Conservation (phyloP, 92 coral and sea anemone genomes). For the Phenganax marumi region DNA sequence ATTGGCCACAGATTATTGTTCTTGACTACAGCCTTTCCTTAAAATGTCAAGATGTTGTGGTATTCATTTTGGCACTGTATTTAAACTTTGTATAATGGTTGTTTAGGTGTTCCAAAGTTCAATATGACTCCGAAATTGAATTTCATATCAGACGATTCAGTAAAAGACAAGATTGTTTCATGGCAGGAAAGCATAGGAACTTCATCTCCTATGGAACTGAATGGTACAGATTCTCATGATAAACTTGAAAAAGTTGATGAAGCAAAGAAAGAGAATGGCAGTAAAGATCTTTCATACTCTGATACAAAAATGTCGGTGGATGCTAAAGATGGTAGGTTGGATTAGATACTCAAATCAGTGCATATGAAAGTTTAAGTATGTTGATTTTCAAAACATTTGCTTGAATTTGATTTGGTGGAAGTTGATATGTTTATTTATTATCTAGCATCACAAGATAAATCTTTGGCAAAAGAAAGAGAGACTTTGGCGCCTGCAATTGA, state of each 20-base stretch:
- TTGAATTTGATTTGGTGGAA: no score
- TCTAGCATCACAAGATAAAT: background rate
- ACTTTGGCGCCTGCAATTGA: conserved; percentile 2
- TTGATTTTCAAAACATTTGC: no score
- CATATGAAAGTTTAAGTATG: no score
- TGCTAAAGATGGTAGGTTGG: background rate
- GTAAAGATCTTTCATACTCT: background rate
- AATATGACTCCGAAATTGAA: conserved; percentile 37
- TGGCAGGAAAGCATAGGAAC: conserved; percentile 7
- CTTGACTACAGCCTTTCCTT: no score
- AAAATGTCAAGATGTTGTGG: no score
- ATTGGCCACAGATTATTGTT: no score
- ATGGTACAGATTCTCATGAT: background rate
- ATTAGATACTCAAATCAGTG: background rate
- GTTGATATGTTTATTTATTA: background rate
- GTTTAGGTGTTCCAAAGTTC: background rate
- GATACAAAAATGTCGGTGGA: background rate
- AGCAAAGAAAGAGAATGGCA: background rate
- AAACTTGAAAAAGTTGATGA: conserved; percentile 9
- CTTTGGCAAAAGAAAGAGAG: background rate
- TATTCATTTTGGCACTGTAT: background rate
- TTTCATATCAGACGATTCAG: conserved; percentile 57
- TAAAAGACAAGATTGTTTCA: conserved; percentile 52
- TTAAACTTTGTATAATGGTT: background rate
- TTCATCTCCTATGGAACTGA: background rate